Evolutionary conservation across 35 echinoderm and acorn worm species (phyloP).

Genomic region (Ophioderma brevispina): DNA sequence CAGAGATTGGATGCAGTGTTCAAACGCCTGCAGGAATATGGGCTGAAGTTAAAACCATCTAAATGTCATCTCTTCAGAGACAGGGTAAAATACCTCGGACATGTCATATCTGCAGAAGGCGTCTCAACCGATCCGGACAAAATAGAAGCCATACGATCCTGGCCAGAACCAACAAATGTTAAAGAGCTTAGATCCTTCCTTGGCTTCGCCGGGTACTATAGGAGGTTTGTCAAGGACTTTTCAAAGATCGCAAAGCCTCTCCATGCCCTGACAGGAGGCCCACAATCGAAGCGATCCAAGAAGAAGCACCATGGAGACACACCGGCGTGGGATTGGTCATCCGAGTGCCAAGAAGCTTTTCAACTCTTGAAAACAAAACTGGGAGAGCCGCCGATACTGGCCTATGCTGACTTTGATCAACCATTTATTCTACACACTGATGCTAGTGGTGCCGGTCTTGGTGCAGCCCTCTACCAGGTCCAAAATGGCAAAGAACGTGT

Average conservation of each 20-base stretch:
- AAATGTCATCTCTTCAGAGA: conserved; percentile 39
- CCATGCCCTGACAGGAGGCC: not conserved
- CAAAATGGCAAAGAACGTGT: not conserved
- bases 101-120: conserved; percentile 30
- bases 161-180: conserved; percentile 10
- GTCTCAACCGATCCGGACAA: conserved; percentile 34
- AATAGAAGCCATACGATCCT: not conserved
- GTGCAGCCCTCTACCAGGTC: conserved; percentile 47
- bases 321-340: not conserved
- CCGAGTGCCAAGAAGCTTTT: conserved; percentile 14
- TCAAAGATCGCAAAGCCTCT: conserved; percentile 34
- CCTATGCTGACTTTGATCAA: conserved; percentile 35
- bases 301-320: not conserved
- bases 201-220: conserved; percentile 37
- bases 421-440: conserved; percentile 62
- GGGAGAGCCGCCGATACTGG: conserved; percentile 41
- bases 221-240: conserved; percentile 31
- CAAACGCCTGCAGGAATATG: conserved; percentile 19
- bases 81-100: conserved; percentile 38
- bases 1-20: conserved; percentile 44
- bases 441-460: conserved; percentile 49
- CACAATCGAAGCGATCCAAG: not conserved
- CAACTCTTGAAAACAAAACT: conserved; percentile 30
- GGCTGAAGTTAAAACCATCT: conserved; percentile 37
- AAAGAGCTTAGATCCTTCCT: conserved; percentile 36